These are phyloP conservation scores for Natrix natrix DNA, from an alignment of 2,797 vertebrate species.

Conservation along the genomic window DNA sequence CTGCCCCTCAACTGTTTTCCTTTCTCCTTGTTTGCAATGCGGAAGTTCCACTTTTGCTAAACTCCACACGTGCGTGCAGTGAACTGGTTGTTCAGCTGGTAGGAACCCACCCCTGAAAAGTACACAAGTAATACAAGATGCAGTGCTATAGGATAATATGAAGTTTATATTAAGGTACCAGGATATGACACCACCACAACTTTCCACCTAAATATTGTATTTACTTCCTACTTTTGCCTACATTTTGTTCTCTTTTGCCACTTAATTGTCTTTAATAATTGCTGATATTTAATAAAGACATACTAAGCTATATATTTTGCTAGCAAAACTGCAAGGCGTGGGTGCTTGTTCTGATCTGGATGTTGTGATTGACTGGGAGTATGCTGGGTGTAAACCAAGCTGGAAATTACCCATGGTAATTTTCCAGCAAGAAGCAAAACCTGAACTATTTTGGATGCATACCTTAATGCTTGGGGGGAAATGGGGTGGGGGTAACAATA, in stretches of 20 bases:
- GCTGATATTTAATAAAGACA: neutral
- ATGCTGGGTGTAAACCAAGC: neutral
- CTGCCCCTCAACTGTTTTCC: too few relatives aligned
- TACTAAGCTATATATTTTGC: neutral
- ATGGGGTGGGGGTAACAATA: neutral
- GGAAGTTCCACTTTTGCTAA: too few relatives aligned
- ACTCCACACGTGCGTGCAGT: too few relatives aligned
- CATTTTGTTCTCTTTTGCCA: neutral
- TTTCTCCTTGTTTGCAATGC: too few relatives aligned
- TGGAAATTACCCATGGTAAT: neutral
- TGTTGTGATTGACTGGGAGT: neutral
- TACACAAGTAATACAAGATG: neutral
- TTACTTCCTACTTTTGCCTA: neutral
- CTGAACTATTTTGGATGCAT: neutral
- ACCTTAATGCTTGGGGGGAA: neutral
- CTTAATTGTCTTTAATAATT: neutral
- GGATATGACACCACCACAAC: neutral
- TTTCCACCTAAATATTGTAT: neutral
- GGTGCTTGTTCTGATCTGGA: neutral
- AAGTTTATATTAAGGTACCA: neutral
- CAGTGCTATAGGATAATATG: neutral
- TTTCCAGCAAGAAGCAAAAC: neutral
- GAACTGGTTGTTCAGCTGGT: too few relatives aligned
- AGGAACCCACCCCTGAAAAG: neutral
- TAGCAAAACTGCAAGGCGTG: neutral